Evolutionary conservation across 2,888 invertebrate species (phyloP).

Genomic region (Oeneis ivallda): DNA sequence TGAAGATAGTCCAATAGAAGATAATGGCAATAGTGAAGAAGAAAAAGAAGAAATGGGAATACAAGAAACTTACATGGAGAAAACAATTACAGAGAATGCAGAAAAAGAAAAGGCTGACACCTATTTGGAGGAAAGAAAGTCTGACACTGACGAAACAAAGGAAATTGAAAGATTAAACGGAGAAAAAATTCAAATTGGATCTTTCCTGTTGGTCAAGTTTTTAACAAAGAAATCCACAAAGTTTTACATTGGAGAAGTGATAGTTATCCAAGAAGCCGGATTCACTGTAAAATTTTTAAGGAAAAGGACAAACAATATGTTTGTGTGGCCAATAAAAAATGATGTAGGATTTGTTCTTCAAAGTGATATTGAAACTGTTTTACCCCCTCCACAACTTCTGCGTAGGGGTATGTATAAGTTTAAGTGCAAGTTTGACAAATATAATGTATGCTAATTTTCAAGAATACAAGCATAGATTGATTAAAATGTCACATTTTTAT

Average conservation of each 20-base stretch:
- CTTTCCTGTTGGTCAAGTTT: neutral
- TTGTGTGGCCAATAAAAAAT: neutral
- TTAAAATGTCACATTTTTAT: neutral
- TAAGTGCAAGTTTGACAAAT: neutral
- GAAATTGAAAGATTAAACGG: neutral
- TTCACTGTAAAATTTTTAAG: slow-evolving; percentile 1
- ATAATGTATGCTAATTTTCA: neutral
- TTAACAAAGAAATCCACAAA: neutral
- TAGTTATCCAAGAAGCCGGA: neutral
- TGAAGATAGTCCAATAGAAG: slow-evolving; percentile 1
- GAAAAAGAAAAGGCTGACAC: neutral
- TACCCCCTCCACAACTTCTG: neutral
- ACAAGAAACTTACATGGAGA: neutral
- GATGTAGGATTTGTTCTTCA: neutral
- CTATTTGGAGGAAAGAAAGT: neutral
- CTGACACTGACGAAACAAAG: neutral
- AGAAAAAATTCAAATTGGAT: slow-evolving; percentile 1
- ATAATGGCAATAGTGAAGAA: neutral
- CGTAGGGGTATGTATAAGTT: slow-evolving; percentile 1
- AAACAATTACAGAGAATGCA: neutral
- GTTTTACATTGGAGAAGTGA: neutral
- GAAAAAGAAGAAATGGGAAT: slow-evolving; percentile 1
- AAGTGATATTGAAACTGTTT: neutral
- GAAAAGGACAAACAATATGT: neutral
- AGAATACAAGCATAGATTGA: too few relatives aligned